phyloP scores from a whole-genome alignment of 2,113 vertebrate genomes.

The Microcebus jonahi region DNA sequence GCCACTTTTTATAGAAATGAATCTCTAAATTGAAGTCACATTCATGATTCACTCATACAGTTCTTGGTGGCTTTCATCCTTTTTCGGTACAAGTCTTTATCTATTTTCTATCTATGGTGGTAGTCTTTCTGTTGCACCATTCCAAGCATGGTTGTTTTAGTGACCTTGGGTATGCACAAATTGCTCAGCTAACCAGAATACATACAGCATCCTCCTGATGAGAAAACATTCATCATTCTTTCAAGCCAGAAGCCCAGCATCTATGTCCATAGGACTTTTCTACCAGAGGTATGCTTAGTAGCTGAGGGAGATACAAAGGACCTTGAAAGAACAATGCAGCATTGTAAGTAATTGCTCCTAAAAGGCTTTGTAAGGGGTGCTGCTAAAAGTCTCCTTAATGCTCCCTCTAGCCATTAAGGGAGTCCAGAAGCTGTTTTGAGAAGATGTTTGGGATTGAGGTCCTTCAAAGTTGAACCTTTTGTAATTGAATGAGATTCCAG shows the following conservation, averaged over 20 bases:
- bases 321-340: not conserved
- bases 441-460: not conserved
- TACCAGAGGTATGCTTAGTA: not conserved
- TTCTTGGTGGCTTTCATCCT: not conserved
- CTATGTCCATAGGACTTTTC: not conserved
- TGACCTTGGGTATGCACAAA: not conserved
- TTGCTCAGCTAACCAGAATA: not conserved
- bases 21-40: slow-evolving; percentile 28
- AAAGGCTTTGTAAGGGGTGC: not conserved
- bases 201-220: not conserved
- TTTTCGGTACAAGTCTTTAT: not conserved
- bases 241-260: not conserved
- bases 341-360: not conserved
- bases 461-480: not conserved
- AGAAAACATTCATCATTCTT: not conserved
- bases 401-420: not conserved
- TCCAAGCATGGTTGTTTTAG: not conserved
- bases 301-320: not conserved
- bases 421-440: not conserved
- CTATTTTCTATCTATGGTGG: not conserved
- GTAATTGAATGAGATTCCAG: not conserved
- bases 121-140: not conserved
- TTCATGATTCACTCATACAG: not conserved
- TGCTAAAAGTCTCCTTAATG: not conserved
- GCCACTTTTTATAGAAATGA: slow-evolving; percentile 3